These are phyloP conservation scores for Poeciliopsis retropinna DNA, from an alignment of 2,113 vertebrate species.

Conservation along the genomic window DNA sequence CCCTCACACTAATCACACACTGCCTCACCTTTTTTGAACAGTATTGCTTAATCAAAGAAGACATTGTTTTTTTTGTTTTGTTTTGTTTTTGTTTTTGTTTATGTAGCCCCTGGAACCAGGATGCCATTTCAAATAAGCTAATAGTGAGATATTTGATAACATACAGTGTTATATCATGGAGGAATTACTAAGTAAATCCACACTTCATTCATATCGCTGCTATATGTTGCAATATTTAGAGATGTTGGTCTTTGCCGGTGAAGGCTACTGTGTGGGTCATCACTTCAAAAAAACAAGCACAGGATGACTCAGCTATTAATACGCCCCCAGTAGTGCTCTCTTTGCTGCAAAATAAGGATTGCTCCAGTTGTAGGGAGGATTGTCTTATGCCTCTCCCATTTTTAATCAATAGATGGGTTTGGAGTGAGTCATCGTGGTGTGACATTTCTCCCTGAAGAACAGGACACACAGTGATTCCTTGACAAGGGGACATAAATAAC, in stretches of 20 bases:
- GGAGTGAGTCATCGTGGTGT: slow-evolving; percentile 38
- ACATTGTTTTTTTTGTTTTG: not conserved
- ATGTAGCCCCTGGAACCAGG: not conserved
- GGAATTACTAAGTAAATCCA: slow-evolving; percentile 1
- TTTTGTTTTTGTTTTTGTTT: too few relatives aligned
- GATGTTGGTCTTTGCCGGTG: slow-evolving; percentile 10
- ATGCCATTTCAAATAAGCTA: not conserved
- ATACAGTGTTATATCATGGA: too few relatives aligned
- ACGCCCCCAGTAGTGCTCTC: slow-evolving; percentile 17
- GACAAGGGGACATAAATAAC: slow-evolving; percentile 19
- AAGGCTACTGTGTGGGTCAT: slow-evolving; percentile 20
- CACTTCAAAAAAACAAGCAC: slow-evolving; percentile 18
- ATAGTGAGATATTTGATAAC: not conserved
- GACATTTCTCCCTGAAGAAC: slow-evolving; percentile 12
- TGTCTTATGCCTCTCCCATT: not conserved
- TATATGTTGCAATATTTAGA: not conserved
- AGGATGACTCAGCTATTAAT: slow-evolving; percentile 58
- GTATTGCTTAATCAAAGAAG: not conserved
- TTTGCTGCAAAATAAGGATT: slow-evolving; percentile 17
- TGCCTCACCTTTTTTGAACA: not conserved
- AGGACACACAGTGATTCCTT: slow-evolving; percentile 15
- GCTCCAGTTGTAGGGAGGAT: not conserved
- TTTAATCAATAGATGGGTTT: slow-evolving; percentile 32
- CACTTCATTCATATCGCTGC: not conserved
- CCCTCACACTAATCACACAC: too few relatives aligned